Evolutionary conservation across 2,888 invertebrate species (phyloP).

Genomic region (Heliothis peltigera): DNA sequence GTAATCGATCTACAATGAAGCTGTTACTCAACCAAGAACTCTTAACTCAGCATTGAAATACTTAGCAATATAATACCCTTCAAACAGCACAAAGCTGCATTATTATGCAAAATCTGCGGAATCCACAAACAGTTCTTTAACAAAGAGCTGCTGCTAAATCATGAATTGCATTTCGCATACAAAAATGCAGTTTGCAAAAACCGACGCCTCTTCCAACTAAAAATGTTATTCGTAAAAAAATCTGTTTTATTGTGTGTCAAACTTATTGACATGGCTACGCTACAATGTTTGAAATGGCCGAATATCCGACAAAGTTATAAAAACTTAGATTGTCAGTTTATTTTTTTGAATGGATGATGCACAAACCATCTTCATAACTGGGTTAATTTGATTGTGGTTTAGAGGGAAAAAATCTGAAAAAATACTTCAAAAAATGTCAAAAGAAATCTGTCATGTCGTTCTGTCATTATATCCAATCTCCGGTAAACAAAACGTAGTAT

Average conservation of each 20-base stretch:
- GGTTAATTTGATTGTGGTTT: no score
- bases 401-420: no score
- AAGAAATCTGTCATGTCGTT: no score
- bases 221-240: slow-evolving; percentile 35
- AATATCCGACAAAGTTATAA: slow-evolving; percentile 12
- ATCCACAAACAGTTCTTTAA: background rate
- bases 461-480: no score
- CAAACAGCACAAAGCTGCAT: background rate
- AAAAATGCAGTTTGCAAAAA: slow-evolving; percentile 10
- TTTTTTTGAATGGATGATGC: slow-evolving; percentile 4
- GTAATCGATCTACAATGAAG: no score
- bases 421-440: no score
- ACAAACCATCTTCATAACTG: no score
- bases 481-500: no score
- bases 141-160: background rate
- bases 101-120: background rate
- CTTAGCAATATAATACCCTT: background rate
- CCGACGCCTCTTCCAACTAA: background rate
- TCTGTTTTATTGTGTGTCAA: slow-evolving; percentile 42
- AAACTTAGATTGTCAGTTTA: slow-evolving; percentile 4
- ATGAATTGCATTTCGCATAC: slow-evolving; percentile 1
- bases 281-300: slow-evolving; percentile 22
- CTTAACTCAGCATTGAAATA: no score
- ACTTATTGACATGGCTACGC: slow-evolving; percentile 12
- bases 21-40: no score